Evolutionary conservation across 2,888 invertebrate genomes (phyloP).

Genomic region (Orthosia incerta): DNA sequence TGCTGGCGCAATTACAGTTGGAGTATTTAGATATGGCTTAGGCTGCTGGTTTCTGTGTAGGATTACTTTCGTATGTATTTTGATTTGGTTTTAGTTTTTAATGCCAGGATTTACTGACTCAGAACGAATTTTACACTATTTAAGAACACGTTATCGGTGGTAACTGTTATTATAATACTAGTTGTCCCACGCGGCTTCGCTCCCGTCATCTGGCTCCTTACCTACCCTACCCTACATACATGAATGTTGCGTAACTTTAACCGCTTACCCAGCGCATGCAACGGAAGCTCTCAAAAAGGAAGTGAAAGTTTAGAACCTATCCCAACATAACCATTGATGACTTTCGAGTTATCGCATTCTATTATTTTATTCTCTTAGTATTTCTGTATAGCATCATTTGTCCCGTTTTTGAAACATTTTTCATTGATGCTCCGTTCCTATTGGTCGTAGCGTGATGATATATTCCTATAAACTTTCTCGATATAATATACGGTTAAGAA

Average conservation of each 20-base stretch:
- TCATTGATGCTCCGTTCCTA: no score
- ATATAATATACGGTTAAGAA: no score
- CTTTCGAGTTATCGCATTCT: neutral
- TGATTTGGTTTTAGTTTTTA: neutral
- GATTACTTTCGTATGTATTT: neutral
- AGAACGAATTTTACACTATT: neutral
- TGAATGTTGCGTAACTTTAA: no score
- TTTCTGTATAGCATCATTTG: neutral
- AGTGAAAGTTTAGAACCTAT: slow-evolving; percentile 23
- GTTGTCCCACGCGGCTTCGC: no score
- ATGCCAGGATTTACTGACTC: neutral
- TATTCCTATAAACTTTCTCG: no score
- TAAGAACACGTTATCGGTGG: neutral
- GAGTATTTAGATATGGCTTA: slow-evolving; percentile 36
- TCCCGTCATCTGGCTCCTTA: no score
- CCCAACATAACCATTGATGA: slow-evolving; percentile 18
- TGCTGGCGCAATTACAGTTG: slow-evolving; percentile 43
- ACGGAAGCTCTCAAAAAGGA: no score
- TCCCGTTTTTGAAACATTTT: no score
- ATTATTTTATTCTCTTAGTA: neutral
- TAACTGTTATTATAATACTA: neutral
- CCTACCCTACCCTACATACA: no score
- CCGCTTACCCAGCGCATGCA: no score
- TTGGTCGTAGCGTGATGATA: no score
- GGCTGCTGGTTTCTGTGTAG: neutral